A percentile compares a stretch with the other conserved stretches of the same genome.
Conservation (phyloP, 2,888 invertebrate genomes). For the Lithophane semibrunnea region DNA sequence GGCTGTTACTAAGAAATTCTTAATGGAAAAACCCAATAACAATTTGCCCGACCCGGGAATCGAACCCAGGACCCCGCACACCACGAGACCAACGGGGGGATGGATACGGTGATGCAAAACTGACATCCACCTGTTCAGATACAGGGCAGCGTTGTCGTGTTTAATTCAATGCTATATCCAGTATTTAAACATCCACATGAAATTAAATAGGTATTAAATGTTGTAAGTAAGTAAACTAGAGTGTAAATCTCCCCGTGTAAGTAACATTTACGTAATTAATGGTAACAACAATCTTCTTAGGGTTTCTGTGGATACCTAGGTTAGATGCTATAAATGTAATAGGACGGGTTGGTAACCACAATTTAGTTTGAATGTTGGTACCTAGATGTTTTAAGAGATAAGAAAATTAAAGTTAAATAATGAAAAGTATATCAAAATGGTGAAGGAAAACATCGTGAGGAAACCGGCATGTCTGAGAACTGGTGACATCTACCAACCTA, state of each 20-base stretch:
- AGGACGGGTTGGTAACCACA: background rate
- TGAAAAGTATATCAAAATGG: no score
- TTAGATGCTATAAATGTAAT: background rate
- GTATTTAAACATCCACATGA: constrained; percentile 8
- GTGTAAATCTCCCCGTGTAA: constrained; percentile 13
- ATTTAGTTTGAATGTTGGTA: background rate
- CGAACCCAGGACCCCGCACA: no score
- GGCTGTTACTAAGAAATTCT: no score
- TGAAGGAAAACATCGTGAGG: no score
- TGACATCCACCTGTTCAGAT: background rate
- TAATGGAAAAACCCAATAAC: no score
- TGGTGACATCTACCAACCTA: no score
- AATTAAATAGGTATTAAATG: background rate
- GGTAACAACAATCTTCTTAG: constrained; percentile 16
- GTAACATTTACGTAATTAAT: constrained; percentile 46
- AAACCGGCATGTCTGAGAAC: no score
- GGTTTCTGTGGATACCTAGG: constrained; percentile 15
- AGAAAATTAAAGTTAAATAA: background rate
- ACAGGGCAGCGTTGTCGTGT: background rate
- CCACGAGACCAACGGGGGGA: no score
- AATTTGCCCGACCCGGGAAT: no score
- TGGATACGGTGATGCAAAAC: background rate
- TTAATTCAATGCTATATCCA: constrained; percentile 18
- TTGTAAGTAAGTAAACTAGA: constrained; percentile 28
- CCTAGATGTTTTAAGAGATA: background rate